Base-by-base conservation (phyloP, 2,888 invertebrate species). In the Brachylomia viminalis region DNA sequence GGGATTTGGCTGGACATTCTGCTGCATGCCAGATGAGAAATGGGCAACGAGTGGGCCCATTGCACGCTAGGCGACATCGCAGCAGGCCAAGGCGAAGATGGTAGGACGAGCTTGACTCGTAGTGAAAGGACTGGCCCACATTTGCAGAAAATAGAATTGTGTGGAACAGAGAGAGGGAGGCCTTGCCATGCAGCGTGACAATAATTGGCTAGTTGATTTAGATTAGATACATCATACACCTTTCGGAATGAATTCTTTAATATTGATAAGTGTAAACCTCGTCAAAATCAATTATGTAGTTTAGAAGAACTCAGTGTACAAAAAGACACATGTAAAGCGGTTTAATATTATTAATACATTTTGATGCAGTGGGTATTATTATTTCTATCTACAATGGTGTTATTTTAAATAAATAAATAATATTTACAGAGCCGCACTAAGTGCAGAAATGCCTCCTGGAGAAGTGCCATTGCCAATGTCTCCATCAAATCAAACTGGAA, bases 401-500 rank as follows among this genome's bases (percentile, higher is more conserved):
- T n/a, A 59, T 42, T 76, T 49, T 54, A 23, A 38, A 56, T 20
- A 5, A 33, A 17, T 64, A 15, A 27, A 56, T 54, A 61, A 52
- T 59, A 27, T 20, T 80, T 84, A 62, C 85, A 95, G 95, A 79
- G 89, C 90, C 30, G 90, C 88, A 20, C 56, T 93, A 13, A 92
- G 87, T 83, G 91, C 87, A 1, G 94, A 94, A 30, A 45, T 94
- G 59, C 89, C 92, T 7, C 92, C 94, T 6, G 92, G 92, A 11
- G 95, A 94, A 75, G 94, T 95, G 11, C 95, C 95, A 0, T 88
- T 96, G 72, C 96, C 96, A 13, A 89, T 91, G 5, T 94, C 95
- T 2, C 95, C 96, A 8, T 90, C 92, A 2, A 91, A 92, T 38
- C 92, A 93, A 70, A 92, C 95, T 20, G 93, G 95, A 68, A 90